A percentile compares a stretch with the other conserved stretches of the same genome.
Conservation (phyloP, 2,113 vertebrate genomes). For the Axis porcinus region DNA sequence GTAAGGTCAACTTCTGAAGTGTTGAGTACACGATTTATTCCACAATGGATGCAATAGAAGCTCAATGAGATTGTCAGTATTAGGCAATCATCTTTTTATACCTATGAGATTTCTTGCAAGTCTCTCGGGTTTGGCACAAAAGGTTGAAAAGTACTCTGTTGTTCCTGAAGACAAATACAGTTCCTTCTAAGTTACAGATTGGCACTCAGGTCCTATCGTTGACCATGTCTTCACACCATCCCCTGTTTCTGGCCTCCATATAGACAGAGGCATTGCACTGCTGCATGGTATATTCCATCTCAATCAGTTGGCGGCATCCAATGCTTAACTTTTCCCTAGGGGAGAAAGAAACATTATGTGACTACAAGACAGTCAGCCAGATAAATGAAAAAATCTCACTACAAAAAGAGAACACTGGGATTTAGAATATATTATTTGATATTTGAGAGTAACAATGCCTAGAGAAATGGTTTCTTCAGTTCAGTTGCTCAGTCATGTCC, state of each 20-base stretch:
- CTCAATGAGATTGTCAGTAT: background rate
- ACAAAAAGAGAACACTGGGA: background rate
- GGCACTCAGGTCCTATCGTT: background rate
- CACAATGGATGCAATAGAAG: background rate
- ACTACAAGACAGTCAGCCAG: background rate
- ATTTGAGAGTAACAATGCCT: background rate
- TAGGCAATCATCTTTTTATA: slow-evolving; percentile 1
- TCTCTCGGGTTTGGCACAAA: slow-evolving; percentile 2
- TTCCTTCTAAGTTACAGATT: background rate
- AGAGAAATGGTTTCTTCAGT: background rate
- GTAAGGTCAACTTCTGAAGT: background rate
- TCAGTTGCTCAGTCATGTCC: background rate
- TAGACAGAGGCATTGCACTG: slow-evolving; percentile 76
- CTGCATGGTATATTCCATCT: slow-evolving; percentile 84
- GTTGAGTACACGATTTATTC: background rate
- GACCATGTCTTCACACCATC: slow-evolving; percentile 69
- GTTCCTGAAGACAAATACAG: background rate
- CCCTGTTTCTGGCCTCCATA: slow-evolving; percentile 65
- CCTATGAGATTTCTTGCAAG: slow-evolving; percentile 5
- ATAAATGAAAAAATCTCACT: background rate
- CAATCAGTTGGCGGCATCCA: slow-evolving; percentile 85
- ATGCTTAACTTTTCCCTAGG: slow-evolving; percentile 86
- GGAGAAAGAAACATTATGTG: slow-evolving; percentile 7
- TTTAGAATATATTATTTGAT: slow-evolving; percentile 11
- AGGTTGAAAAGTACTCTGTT: slow-evolving; percentile 2